A percentile compares a stretch with the other conserved stretches of the same genome.
Conservation (phyloP, 2,113 vertebrate genomes). For the Clinocottus analis region DNA sequence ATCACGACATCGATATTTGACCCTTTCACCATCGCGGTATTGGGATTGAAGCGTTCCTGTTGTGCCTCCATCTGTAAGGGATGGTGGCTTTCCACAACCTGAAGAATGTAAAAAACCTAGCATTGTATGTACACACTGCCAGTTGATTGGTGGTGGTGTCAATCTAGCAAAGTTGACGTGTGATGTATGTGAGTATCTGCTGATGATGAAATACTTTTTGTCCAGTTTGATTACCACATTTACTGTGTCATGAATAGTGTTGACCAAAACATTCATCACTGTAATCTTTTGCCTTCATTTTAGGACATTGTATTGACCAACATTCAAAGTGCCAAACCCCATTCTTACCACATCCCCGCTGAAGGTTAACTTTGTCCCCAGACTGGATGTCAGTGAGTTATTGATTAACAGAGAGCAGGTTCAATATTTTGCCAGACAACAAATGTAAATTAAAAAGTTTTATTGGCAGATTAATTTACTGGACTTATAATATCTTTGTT, state of each 20-base stretch:
- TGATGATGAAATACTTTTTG: not conserved
- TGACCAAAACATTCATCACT: not conserved
- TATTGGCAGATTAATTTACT: no score
- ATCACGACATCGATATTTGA: conserved; percentile 33
- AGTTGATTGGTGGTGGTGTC: not conserved
- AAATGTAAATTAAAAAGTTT: no score
- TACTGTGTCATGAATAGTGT: not conserved
- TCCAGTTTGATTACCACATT: not conserved
- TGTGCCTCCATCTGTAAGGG: conserved; percentile 39
- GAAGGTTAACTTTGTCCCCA: not conserved
- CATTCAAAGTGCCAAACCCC: not conserved
- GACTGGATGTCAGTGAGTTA: not conserved
- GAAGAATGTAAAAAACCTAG: not conserved
- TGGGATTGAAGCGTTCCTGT: rapidly evolving
- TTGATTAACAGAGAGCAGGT: not conserved
- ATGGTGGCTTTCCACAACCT: conserved; percentile 1
- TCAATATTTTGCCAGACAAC: no score
- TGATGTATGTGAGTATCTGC: not conserved
- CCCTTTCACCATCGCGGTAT: not conserved
- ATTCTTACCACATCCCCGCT: not conserved
- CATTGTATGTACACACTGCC: no score
- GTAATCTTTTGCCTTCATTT: not conserved
- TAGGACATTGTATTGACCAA: not conserved
- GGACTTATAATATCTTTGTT: no score
- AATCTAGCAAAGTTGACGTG: not conserved